Conservation (phyloP, 2,113 vertebrate genomes). For the Pseudois nayaur region DNA sequence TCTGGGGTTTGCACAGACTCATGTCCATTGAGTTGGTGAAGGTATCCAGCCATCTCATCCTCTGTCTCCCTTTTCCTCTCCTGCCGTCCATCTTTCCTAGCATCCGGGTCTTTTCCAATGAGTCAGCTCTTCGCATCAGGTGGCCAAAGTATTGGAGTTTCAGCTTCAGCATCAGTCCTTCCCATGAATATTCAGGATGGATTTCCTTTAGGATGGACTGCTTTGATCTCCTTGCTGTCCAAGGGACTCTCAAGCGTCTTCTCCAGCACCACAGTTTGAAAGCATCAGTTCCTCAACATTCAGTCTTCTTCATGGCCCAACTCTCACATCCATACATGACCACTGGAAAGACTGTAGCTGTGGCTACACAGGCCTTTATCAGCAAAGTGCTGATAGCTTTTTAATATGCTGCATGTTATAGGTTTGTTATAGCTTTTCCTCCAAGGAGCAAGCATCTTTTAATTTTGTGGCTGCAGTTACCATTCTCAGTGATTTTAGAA, state of each 20-base stretch:
- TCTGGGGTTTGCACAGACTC: neutral
- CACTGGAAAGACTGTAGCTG: neutral
- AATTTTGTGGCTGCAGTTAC: neutral
- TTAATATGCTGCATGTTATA: neutral
- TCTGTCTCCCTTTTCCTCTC: neutral
- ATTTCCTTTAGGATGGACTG: neutral
- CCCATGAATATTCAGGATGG: neutral
- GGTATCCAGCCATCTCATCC: neutral
- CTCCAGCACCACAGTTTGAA: neutral
- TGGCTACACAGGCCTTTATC: neutral
- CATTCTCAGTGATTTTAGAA: neutral
- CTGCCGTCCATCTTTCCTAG: neutral
- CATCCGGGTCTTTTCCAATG: neutral
- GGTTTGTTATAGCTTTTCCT: neutral
- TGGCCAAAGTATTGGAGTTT: neutral
- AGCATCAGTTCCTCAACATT: neutral
- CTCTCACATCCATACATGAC: neutral
- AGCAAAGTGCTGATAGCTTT: neutral
- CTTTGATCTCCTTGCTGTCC: neutral
- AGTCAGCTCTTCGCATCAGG: neutral
- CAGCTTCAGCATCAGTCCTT: neutral
- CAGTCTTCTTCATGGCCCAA: neutral
- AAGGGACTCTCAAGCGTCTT: neutral
- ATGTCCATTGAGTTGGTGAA: neutral
- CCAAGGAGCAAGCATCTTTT: neutral